Percentiles rank a stretch among this genome's conserved stretches.
These are phyloP conservation scores for Pollenia angustigena DNA, from an alignment of 2,888 invertebrate genomes.

Conservation along the genomic window DNA sequence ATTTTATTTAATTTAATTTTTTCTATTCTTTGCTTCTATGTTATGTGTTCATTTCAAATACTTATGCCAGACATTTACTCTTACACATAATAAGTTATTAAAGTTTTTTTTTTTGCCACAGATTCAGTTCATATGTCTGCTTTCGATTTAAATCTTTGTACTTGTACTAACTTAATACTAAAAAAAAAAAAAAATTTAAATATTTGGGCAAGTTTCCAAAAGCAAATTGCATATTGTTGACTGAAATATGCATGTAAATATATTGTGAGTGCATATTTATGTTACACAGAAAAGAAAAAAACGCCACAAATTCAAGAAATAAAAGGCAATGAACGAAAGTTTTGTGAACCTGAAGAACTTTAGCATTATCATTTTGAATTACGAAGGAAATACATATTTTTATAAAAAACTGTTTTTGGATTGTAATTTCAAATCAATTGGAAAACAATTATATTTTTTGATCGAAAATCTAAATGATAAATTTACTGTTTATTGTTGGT, in stretches of 20 bases:
- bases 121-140: constrained; percentile 70
- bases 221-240: constrained; percentile 67
- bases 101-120: constrained; percentile 46
- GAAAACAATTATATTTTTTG: no score
- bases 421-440: no score
- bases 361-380: constrained; percentile 3
- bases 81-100: constrained; percentile 70
- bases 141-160: constrained; percentile 62
- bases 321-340: constrained; percentile 66
- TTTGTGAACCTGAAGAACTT: constrained; percentile 47
- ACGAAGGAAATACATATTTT: neutral
- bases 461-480: no score
- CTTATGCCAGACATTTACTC: constrained; percentile 59
- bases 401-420: neutral
- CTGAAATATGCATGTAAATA: constrained; percentile 51
- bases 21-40: constrained; percentile 3
- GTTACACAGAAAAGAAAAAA: constrained; percentile 30
- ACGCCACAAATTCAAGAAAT: constrained; percentile 8
- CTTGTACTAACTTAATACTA: neutral
- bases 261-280: constrained; percentile 62
- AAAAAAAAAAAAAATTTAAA: constrained; percentile 31
- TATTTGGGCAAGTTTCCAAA: constrained; percentile 71
- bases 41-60: constrained; percentile 42
- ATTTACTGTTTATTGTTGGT: no score
- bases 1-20: constrained; percentile 15